Percentiles rank a stretch among this genome's conserved stretches.
Evolutionary conservation across 2,888 invertebrate genomes (phyloP).

Genomic region (Terebella lapidaria): DNA sequence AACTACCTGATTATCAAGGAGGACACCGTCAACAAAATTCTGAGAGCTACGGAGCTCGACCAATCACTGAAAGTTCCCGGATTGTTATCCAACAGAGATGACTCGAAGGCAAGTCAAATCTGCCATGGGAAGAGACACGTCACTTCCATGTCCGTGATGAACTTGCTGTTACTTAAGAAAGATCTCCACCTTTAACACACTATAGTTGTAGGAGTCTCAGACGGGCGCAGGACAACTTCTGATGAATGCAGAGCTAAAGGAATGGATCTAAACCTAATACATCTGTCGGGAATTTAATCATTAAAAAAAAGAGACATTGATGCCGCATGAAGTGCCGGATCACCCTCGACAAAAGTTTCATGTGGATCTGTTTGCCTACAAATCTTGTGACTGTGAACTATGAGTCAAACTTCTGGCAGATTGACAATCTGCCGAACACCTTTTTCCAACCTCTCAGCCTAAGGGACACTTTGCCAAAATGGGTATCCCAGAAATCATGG

Average conservation of each 20-base stretch:
- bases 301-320: conserved; percentile 1
- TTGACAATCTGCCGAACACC: neutral
- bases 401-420: conserved; percentile 3
- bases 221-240: neutral
- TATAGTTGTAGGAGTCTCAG: neutral
- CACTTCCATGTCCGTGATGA: neutral
- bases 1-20: no score
- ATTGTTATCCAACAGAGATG: neutral
- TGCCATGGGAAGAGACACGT: neutral
- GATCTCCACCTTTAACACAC: neutral
- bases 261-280: no score
- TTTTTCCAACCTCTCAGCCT: neutral
- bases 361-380: neutral
- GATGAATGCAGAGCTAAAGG: neutral
- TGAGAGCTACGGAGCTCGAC: no score
- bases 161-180: neutral
- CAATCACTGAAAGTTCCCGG: no score
- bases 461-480: conserved; percentile 3
- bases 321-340: conserved; percentile 2
- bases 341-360: conserved; percentile 5
- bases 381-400: conserved; percentile 6
- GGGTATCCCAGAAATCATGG: no score
- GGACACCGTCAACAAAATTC: no score
- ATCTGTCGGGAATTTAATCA: neutral
- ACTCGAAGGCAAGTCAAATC: neutral